These are phyloP conservation scores for Diorhabda carinulata DNA, from an alignment of 1,140 invertebrate species.

Conservation along the genomic window DNA sequence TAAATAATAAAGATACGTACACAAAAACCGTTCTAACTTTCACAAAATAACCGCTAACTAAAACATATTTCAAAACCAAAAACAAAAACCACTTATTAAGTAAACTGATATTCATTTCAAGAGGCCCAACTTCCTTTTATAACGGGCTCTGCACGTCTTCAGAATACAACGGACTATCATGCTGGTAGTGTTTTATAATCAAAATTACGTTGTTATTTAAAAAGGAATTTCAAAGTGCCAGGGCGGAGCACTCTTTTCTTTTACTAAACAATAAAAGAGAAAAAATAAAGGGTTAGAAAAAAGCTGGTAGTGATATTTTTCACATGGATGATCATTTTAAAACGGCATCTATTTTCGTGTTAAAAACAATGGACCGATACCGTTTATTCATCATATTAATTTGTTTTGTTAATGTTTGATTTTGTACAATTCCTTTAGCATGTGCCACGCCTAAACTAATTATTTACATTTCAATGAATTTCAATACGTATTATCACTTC, in stretches of 20 bases:
- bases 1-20: background rate
- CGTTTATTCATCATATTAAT: background rate
- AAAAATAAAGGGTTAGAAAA: background rate
- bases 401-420: background rate
- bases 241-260: background rate
- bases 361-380: background rate
- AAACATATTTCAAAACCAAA: background rate
- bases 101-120: constrained; percentile 1
- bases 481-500: background rate
- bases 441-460: constrained; percentile 3
- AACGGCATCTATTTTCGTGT: background rate
- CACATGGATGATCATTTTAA: background rate
- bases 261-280: background rate
- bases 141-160: background rate
- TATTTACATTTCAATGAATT: background rate
- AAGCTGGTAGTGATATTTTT: background rate
- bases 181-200: constrained; percentile 2
- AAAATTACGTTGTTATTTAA: background rate
- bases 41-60: background rate
- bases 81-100: constrained; percentile 1
- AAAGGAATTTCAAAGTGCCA: constrained; percentile 1
- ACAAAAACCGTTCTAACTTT: background rate
- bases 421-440: background rate
- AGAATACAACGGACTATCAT: constrained; percentile 2
- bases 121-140: background rate